Evolutionary conservation across 2,888 invertebrate genomes (phyloP).

Genomic region (Acanthosoma haemorrhoidale): DNA sequence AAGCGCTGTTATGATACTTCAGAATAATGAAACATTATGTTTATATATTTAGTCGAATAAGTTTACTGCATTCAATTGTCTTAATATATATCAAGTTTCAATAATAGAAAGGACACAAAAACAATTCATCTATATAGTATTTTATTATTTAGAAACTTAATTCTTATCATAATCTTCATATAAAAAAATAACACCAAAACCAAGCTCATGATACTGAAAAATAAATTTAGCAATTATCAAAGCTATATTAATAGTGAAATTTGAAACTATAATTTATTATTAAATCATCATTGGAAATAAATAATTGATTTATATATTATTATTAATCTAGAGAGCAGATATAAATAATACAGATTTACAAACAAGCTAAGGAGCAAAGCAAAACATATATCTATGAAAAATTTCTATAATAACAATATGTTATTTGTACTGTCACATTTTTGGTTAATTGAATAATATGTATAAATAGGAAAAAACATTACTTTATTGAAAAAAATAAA

Average conservation of each 20-base stretch:
- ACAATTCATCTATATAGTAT: too few species aligned
- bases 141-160: too few species aligned
- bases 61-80: too few species aligned
- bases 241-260: neutral
- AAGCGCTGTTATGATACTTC: too few species aligned
- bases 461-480: neutral
- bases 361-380: too few species aligned
- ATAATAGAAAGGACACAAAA: too few species aligned
- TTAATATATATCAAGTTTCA: too few species aligned
- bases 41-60: too few species aligned
- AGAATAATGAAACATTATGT: too few species aligned
- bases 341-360: too few species aligned
- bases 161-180: too few species aligned
- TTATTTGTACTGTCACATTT: neutral
- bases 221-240: neutral
- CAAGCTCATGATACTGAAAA: neutral
- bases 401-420: neutral
- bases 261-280: neutral
- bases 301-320: neutral
- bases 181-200: neutral
- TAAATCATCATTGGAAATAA: neutral
- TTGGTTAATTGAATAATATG: neutral
- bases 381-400: neutral
- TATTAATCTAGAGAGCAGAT: conserved; percentile 12
- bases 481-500: neutral